Conservation (phyloP, 2,113 vertebrate genomes). For the Chaetodon auriga region DNA sequence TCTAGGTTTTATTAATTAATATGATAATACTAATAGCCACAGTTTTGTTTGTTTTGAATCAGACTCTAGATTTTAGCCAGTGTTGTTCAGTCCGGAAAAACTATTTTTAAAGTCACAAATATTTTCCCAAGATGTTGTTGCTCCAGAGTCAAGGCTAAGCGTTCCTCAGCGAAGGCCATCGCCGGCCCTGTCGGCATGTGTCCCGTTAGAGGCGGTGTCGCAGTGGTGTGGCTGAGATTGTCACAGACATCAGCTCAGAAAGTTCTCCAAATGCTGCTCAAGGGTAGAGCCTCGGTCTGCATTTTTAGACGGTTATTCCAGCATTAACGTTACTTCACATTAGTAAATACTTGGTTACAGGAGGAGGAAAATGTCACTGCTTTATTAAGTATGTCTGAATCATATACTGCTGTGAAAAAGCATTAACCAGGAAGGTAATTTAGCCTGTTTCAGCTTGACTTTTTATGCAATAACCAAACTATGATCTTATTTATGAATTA, state of each 20-base stretch:
- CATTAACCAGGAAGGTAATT: neutral
- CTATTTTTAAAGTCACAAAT: slow-evolving; percentile 47
- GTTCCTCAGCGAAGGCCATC: slow-evolving; percentile 66
- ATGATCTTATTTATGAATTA: neutral
- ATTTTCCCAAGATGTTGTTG: slow-evolving; percentile 59
- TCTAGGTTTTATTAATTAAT: neutral
- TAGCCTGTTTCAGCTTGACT: neutral
- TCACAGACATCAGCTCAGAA: slow-evolving; percentile 65
- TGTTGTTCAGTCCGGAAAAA: slow-evolving; percentile 41
- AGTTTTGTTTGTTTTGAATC: neutral
- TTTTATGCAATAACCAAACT: neutral
- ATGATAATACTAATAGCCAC: neutral
- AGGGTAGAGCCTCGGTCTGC: slow-evolving; percentile 62
- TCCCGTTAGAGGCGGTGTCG: slow-evolving; percentile 6
- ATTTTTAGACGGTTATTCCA: neutral
- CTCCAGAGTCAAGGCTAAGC: slow-evolving; percentile 42
- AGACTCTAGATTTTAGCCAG: slow-evolving; percentile 6
- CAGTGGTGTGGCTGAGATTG: slow-evolving; percentile 34
- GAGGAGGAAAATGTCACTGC: neutral
- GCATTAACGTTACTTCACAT: neutral
- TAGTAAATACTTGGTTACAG: neutral
- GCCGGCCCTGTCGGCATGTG: neutral
- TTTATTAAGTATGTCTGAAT: neutral
- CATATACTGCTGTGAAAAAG: neutral
- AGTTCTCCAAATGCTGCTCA: slow-evolving; percentile 69